phyloP scores from a whole-genome alignment of 2,113 vertebrate species.

The Blennius ocellaris region DNA sequence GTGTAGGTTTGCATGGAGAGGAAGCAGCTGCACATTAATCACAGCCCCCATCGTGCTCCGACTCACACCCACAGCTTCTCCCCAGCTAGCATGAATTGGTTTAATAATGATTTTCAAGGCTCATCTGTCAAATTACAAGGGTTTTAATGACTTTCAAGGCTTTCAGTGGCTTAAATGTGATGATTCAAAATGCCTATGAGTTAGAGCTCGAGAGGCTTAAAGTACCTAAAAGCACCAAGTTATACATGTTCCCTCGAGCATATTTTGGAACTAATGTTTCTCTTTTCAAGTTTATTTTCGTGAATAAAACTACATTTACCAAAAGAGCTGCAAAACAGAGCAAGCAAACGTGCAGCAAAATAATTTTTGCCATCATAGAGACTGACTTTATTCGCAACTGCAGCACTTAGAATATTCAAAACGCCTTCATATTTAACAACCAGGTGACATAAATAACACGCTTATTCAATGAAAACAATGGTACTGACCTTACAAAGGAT shows the following conservation, averaged over 20 bases:
- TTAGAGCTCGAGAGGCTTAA: not conserved
- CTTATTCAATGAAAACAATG: no score
- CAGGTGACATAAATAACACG: no score
- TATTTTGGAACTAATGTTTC: not conserved
- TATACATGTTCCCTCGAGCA: not conserved
- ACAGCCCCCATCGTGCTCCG: conserved; percentile 7
- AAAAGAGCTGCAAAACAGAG: no score
- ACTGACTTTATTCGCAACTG: no score
- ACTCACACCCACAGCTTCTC: not conserved
- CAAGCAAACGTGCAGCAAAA: no score
- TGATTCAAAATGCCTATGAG: conserved; percentile 17
- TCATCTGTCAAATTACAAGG: conserved; percentile 24
- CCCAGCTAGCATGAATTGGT: not conserved
- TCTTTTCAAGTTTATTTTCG: not conserved
- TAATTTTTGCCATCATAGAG: no score
- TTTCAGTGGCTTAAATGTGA: not conserved
- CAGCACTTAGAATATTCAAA: no score
- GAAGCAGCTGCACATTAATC: conserved; percentile 54
- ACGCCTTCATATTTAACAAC: no score
- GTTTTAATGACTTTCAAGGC: conserved; percentile 32
- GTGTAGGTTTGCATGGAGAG: conserved; percentile 56
- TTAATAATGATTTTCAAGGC: conserved; percentile 44
- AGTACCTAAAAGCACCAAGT: conserved; percentile 10
- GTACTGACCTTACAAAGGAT: no score
- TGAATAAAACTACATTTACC: not conserved